Evolutionary conservation across 2,888 invertebrate species (phyloP).

Genomic region (Metallyticus violacea): DNA sequence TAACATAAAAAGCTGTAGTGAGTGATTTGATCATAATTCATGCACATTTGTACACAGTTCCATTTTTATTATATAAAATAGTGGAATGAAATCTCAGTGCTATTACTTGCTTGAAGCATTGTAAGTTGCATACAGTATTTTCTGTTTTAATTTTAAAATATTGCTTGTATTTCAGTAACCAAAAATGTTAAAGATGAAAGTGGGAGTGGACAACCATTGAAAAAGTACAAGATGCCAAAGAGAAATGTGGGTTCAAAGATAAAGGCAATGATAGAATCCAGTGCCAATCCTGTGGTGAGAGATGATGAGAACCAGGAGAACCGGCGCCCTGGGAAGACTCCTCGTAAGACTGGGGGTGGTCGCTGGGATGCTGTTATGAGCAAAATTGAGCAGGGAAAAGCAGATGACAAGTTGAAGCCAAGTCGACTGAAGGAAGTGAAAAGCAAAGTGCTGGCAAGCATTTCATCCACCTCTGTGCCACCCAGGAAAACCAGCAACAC

Average conservation of each 20-base stretch:
- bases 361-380: slow-evolving; percentile 84
- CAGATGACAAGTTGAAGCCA: slow-evolving; percentile 66
- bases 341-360: slow-evolving; percentile 54
- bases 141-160: no score
- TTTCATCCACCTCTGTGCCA: slow-evolving; percentile 6
- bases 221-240: slow-evolving; percentile 76
- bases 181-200: slow-evolving; percentile 38
- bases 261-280: slow-evolving; percentile 64
- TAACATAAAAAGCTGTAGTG: no score
- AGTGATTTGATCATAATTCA: no score
- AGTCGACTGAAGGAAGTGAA: slow-evolving; percentile 79
- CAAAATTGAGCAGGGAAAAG: slow-evolving; percentile 70
- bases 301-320: slow-evolving; percentile 56
- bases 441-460: slow-evolving; percentile 65
- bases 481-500: slow-evolving; percentile 1
- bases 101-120: no score
- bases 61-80: no score
- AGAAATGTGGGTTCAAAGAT: slow-evolving; percentile 73
- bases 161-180: not conserved
- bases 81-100: no score
- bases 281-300: slow-evolving; percentile 37
- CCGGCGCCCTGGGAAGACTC: slow-evolving; percentile 53
- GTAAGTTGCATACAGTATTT: no score
- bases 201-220: slow-evolving; percentile 47
- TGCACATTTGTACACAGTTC: no score